These are phyloP conservation scores for Acanthoscelides obtectus DNA, from an alignment of 2,888 invertebrate species.

Conservation along the genomic window DNA sequence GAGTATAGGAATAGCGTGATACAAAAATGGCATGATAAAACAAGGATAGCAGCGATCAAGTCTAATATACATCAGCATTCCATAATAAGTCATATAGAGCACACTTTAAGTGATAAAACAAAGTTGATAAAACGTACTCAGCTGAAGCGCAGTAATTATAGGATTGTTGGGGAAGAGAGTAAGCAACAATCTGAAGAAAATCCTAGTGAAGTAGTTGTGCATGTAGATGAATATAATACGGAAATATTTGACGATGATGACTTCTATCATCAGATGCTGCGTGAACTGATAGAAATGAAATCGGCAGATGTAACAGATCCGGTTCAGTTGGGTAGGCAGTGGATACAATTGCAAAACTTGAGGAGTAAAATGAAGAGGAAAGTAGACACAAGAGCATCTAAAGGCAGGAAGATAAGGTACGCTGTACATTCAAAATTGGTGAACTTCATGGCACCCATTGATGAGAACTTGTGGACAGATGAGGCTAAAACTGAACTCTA, in stretches of 20 bases:
- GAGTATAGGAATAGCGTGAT: conserved; percentile 74
- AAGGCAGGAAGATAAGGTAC: conserved; percentile 87
- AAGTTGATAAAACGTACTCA: conserved; percentile 77
- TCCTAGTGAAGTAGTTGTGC: conserved; percentile 15
- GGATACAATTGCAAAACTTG: conserved; percentile 87
- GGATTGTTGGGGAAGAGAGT: conserved; percentile 57
- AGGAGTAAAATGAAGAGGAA: conserved; percentile 88
- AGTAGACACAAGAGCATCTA: conserved; percentile 90
- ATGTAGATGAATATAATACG: conserved; percentile 57
- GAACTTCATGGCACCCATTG: conserved; percentile 84
- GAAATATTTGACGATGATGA: conserved; percentile 97
- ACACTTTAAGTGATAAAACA: conserved; percentile 71
- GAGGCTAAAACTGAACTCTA: conserved; percentile 77
- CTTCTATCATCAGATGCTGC: conserved; percentile 89
- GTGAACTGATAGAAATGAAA: conserved; percentile 90
- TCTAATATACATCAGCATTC: conserved; percentile 55
- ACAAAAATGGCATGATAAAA: conserved; percentile 94
- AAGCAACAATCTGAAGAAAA: conserved; percentile 20
- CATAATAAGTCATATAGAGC: conserved; percentile 77
- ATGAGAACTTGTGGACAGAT: conserved; percentile 67
- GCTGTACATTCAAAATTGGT: conserved; percentile 80
- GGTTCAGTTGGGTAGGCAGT: conserved; percentile 80
- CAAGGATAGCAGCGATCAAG: conserved; percentile 63
- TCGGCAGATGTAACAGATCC: conserved; percentile 80
- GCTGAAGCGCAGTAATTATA: conserved; percentile 69